phyloP scores from a whole-genome alignment of 1,140 invertebrate genomes.

The Aphelenchoides fujianensis region DNA sequence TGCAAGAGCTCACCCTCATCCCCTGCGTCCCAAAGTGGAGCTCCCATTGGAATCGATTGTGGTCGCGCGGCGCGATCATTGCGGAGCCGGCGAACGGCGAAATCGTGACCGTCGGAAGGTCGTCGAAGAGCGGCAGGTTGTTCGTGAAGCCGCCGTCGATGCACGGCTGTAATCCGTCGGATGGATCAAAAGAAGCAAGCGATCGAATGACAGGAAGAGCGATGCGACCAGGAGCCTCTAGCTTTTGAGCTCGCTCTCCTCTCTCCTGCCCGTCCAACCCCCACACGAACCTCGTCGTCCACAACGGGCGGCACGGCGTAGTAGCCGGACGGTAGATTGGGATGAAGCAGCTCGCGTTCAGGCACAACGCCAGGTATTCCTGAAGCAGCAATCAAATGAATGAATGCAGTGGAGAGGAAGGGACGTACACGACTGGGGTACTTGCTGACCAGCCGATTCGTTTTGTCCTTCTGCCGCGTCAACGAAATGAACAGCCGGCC shows the following conservation, averaged over 20 bases:
- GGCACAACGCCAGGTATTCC: conserved; percentile 50
- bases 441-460: conserved; percentile 34
- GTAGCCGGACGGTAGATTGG: conserved; percentile 62
- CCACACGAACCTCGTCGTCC: conserved; percentile 62
- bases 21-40: conserved; percentile 41
- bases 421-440: conserved; percentile 26
- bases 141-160: conserved; percentile 64
- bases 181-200: no score
- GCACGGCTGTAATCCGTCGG: no score
- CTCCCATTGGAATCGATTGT: conserved; percentile 59
- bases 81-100: conserved; percentile 62
- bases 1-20: conserved; percentile 42
- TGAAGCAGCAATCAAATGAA: not conserved
- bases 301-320: conserved; percentile 58
- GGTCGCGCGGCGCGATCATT: conserved; percentile 45
- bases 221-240: no score
- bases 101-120: conserved; percentile 63
- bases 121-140: conserved; percentile 63
- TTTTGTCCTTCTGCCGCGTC: conserved; percentile 42
- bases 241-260: no score
- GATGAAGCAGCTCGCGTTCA: conserved; percentile 64
- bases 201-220: no score
- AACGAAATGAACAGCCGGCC: conserved; percentile 49
- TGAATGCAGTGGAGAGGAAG: no score
- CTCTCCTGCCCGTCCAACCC: no score